Evolutionary conservation across 2,797 vertebrate genomes (phyloP), one percentile per base, ranked within the genome.

Genomic region (Setipinna tenuifilis): DNA sequence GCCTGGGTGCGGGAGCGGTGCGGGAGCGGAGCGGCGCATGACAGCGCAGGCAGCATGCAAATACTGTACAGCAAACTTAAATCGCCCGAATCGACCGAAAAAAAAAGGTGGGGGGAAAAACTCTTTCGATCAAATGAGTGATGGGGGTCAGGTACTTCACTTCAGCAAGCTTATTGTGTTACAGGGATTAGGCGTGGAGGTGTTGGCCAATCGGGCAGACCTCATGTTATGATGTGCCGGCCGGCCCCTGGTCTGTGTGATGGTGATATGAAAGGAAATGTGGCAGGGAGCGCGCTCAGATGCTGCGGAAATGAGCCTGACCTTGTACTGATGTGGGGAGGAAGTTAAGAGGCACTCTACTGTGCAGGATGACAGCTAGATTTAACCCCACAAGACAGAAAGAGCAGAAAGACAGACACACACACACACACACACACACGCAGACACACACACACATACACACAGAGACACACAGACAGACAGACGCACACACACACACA

Each of bases 231-330:
- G 28, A 71, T 31, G 28, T 14, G 14, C 35, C 35, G 35, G 71
- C 71, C 3, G 59, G 25, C 19, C 12, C 9, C 23, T 31, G 48
- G 48, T 35, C 50, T 21, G 28, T 82, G 50, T 54, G 12, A 83
- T 21, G 94, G 92, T 93, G 91, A 95, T 95, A 91, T 85, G 84
- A 91, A 92, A 90, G 94, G 93, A 94, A 95, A 92, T 91, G 90
- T 87, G 90, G 92, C 88, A 89, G 90, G 92, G 86, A 93, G 94
- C 93, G 84, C 71, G 86, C 93, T 92, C 89, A 92, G 93, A 95
- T 94, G 93, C 84, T 86, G 93, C 71, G 95, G 95, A 96, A 95
- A 96, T 96, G 95, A 92, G 92, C 90, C 88, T 93, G 94, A 96
- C 94, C 94, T 92, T 90, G 90, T 83, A 86, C 87, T 54, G 85